Evolutionary conservation across 2,113 vertebrate genomes (phyloP).

Genomic region (Corydoras maculifer): DNA sequence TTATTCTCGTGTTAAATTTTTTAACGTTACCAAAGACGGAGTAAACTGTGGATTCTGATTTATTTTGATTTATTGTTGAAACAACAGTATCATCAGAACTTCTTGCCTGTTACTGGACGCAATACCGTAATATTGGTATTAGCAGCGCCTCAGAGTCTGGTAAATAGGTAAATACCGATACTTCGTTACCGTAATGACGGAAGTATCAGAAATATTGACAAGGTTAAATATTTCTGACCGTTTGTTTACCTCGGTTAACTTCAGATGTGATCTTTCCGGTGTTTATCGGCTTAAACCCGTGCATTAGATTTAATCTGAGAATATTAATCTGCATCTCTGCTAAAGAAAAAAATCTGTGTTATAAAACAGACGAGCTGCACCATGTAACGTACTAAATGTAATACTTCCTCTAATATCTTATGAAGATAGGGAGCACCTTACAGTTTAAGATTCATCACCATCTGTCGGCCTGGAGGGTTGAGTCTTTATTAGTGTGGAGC

Average conservation of each 20-base stretch:
- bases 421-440: not conserved
- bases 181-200: no score
- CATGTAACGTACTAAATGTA: not conserved
- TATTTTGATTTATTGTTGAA: no score
- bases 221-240: not conserved
- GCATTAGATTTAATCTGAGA: not conserved
- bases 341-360: constrained; percentile 27
- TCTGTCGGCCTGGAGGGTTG: not conserved
- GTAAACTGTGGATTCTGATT: no score
- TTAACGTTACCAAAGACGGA: no score
- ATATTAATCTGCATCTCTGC: constrained; percentile 34
- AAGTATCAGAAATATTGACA: no score
- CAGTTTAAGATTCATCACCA: not conserved
- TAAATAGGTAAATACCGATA: no score
- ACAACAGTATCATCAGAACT: no score
- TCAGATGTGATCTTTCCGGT: constrained; percentile 5
- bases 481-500: no score
- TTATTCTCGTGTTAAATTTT: no score
- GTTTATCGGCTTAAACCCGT: constrained; percentile 16
- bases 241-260: constrained; percentile 24
- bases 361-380: not conserved
- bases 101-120: no score
- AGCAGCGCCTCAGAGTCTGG: no score
- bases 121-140: no score
- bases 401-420: not conserved